A percentile compares a stretch with the other conserved stretches of the same genome.
These are phyloP conservation scores for Blera fallax DNA, from an alignment of 2,888 invertebrate species.

Conservation along the genomic window DNA sequence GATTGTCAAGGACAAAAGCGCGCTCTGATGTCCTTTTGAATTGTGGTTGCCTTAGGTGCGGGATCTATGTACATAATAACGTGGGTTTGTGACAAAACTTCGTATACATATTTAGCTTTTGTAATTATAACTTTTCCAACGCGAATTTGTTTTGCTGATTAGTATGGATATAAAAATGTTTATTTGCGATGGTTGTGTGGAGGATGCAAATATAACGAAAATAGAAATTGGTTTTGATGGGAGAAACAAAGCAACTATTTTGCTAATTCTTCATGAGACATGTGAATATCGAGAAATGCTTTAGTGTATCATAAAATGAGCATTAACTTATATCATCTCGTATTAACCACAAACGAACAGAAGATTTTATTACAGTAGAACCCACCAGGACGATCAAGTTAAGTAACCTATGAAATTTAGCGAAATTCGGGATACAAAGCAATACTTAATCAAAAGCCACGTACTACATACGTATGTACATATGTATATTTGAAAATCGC, in stretches of 20 bases:
- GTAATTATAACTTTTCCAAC: conserved; percentile 17
- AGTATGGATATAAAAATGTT: not conserved
- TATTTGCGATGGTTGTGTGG: not conserved
- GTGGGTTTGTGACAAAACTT: not conserved
- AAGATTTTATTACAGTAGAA: not conserved
- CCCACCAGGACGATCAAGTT: not conserved
- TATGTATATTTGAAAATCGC: no score
- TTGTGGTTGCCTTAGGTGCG: not conserved
- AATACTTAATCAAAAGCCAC: no score
- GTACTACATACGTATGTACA: no score
- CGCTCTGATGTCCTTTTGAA: not conserved
- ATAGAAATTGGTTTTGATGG: not conserved
- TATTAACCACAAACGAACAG: not conserved
- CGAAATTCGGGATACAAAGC: no score
- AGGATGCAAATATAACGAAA: not conserved
- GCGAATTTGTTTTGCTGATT: conserved; percentile 4
- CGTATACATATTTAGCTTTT: not conserved
- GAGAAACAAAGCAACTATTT: not conserved
- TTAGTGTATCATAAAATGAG: not conserved
- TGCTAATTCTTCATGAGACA: not conserved
- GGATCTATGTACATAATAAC: no score
- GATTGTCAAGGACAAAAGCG: not conserved
- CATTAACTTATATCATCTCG: not conserved
- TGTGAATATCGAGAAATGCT: not conserved
- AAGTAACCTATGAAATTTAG: not conserved